Evolutionary conservation across 2,797 vertebrate species (phyloP), one percentile per base, ranked within the genome.

Genomic region (Eulemur albifrons): DNA sequence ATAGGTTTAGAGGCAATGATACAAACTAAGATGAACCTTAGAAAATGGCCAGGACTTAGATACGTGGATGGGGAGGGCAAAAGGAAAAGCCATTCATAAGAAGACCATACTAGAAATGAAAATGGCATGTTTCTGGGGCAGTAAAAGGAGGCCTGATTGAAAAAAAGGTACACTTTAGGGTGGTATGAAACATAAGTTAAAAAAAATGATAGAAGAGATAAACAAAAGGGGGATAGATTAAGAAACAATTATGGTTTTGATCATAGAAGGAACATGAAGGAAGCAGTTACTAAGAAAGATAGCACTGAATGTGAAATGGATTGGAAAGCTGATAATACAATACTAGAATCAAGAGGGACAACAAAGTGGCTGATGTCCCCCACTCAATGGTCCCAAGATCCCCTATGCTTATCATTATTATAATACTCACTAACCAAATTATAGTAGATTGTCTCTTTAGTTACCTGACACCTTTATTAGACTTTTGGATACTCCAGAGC

Each of bases 11-110:
- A 92, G 30, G 65, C 80, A 94, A 93, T 81, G 20, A 38, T 4
- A 95, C 63, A 72, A 95, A 89, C 52, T 83, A 97, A 75, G n/a
- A 90, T 38, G 30, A 96, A 77, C 9, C 88, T 86, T 85, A 95
- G 82, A 81, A 90, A 94, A 77, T 18, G 30, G 57, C 45, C 54
- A 90, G 38, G 54, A 79, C 63, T 92, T 83, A 35, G 12, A 21
- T 72, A 94, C 90, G 67, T 38, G 25, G 63, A 88, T 82, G 48
- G 27, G 27, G 38, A 94, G 13, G 43, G 25, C 14, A 69, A 96
- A 90, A 48, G 77, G 25, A 65, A 73, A 93, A 90, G 69, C 3
- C 38, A 80, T n/a, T 86, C 43, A 38, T 1, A 63, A 63, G 57
- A 80, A 72, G 45, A 88, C 14, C 20, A 40, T 14, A 84, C 0